Percentiles rank a stretch among this genome's conserved stretches.
Conservation (phyloP, 2,113 vertebrate genomes). For the Tursiops truncatus region DNA sequence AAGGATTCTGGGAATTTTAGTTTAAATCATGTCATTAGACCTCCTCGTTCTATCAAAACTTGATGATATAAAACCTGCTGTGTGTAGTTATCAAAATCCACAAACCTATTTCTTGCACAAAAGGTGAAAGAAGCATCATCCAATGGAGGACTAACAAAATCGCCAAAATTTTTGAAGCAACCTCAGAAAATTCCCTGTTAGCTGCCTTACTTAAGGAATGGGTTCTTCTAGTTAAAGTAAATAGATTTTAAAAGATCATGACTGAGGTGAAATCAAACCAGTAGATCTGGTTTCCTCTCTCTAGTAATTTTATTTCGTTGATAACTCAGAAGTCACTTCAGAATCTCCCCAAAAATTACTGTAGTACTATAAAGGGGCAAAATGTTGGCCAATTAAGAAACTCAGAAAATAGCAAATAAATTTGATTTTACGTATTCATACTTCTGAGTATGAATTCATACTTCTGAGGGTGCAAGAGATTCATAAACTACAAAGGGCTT, state of each 20-base stretch:
- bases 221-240: background rate
- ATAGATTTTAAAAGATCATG: background rate
- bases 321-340: slow-evolving; percentile 24
- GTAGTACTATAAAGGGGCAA: background rate
- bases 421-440: background rate
- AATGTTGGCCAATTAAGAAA: background rate
- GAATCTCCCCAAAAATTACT: background rate
- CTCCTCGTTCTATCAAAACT: background rate
- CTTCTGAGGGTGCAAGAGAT: background rate
- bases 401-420: background rate
- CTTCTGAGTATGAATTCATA: background rate
- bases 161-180: background rate
- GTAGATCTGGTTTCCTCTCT: background rate
- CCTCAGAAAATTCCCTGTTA: background rate
- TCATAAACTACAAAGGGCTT: background rate
- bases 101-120: slow-evolving; percentile 28
- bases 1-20: background rate
- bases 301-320: background rate
- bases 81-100: slow-evolving; percentile 3
- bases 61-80: background rate
- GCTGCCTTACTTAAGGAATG: background rate
- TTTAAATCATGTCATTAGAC: background rate
- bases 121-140: background rate
- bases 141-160: background rate
- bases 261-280: slow-evolving; percentile 24